Evolutionary conservation across 2,888 invertebrate genomes (phyloP).

Genomic region (Cartodere bifasciata): DNA sequence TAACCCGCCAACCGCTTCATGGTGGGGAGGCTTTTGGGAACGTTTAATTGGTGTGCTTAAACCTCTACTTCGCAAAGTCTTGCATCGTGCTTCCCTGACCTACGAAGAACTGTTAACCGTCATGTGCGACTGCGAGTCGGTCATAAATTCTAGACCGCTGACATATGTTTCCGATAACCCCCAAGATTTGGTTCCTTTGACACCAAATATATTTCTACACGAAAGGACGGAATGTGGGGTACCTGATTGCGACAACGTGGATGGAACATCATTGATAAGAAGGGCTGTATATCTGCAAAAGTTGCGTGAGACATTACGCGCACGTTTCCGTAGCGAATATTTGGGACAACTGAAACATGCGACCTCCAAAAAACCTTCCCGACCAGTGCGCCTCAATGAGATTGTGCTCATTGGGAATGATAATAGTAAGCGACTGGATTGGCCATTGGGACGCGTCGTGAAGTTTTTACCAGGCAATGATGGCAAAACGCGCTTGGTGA

Average conservation of each 20-base stretch:
- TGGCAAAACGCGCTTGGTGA: conserved; percentile 11
- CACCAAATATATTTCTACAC: conserved; percentile 21
- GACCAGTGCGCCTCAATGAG: conserved; percentile 10
- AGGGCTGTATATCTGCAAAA: conserved; percentile 14
- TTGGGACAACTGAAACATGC: conserved; percentile 13
- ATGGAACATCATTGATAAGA: conserved; percentile 12
- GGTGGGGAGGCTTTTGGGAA: conserved; percentile 36
- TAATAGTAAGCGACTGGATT: conserved; percentile 13
- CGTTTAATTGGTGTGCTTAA: conserved; percentile 30
- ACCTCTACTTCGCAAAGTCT: conserved; percentile 22
- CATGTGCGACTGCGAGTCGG: conserved; percentile 23
- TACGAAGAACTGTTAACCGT: conserved; percentile 20
- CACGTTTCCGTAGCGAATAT: conserved; percentile 16
- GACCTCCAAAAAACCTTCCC: conserved; percentile 5
- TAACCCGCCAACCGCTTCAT: conserved; percentile 29
- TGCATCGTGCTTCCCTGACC: conserved; percentile 23
- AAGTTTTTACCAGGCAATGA: conserved; percentile 14
- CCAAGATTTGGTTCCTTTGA: conserved; percentile 11
- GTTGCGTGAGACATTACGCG: conserved; percentile 16
- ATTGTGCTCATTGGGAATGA: conserved; percentile 16
- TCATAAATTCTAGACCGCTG: conserved; percentile 24
- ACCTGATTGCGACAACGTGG: conserved; percentile 16
- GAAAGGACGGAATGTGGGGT: conserved; percentile 14
- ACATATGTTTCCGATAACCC: conserved; percentile 14
- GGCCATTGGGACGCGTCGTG: conserved; percentile 14